Percentiles rank a stretch among this genome's conserved stretches.
These are phyloP conservation scores for Panonychus citri DNA, from an alignment of 1,140 invertebrate species.

Conservation along the genomic window DNA sequence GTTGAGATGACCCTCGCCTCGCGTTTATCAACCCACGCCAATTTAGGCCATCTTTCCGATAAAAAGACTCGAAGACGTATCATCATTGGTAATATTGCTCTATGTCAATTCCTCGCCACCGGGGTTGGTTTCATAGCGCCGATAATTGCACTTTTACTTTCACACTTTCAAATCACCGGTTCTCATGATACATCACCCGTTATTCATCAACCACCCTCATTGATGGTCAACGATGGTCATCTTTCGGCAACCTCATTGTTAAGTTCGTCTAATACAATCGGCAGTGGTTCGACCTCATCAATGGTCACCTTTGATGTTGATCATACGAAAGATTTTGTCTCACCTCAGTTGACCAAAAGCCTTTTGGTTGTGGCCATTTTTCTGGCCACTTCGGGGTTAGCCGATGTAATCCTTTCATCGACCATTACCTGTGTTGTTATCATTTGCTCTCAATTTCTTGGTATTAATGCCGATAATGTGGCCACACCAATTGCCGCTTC, in stretches of 20 bases:
- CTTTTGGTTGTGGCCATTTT: conserved; percentile 59
- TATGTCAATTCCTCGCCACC: conserved; percentile 56
- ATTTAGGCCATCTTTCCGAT: conserved; percentile 50
- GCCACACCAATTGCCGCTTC: conserved; percentile 35
- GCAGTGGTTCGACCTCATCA: no score
- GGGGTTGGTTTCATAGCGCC: conserved; percentile 76
- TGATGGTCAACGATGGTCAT: conserved; percentile 33
- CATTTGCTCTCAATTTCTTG: conserved; percentile 33
- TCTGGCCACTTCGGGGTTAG: conserved; percentile 64
- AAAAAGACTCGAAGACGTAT: conserved; percentile 40
- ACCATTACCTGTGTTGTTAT: conserved; percentile 30
- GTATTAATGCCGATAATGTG: conserved; percentile 29
- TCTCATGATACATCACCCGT: conserved; percentile 23
- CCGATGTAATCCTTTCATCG: conserved; percentile 19
- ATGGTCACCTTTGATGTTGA: no score
- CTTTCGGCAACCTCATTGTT: no score
- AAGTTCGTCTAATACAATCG: no score
- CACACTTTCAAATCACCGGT: conserved; percentile 36
- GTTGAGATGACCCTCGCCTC: conserved; percentile 93
- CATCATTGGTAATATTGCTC: conserved; percentile 56
- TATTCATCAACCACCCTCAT: conserved; percentile 27
- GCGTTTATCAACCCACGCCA: conserved; percentile 48
- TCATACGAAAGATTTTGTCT: neutral
- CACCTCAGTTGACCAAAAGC: neutral
- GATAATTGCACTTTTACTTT: conserved; percentile 56